phyloP scores from a whole-genome alignment of 1,140 invertebrate genomes.

The Paraescarpia echinospica region DNA sequence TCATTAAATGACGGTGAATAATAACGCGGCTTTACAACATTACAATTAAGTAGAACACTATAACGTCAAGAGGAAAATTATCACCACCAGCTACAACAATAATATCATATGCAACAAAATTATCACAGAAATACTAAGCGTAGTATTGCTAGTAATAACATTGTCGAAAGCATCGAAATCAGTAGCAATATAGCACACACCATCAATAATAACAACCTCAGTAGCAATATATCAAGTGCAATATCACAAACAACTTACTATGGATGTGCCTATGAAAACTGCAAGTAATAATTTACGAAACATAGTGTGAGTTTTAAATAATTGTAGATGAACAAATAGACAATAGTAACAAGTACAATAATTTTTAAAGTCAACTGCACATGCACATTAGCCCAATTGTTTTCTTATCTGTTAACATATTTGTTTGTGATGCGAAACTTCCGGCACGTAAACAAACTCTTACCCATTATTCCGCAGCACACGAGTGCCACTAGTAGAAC shows the following conservation, averaged over 20 bases:
- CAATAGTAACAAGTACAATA: too few relatives aligned
- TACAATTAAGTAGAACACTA: background rate
- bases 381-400: too few relatives aligned
- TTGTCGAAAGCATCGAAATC: background rate
- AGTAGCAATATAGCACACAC: background rate
- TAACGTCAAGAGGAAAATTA: background rate
- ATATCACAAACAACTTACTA: background rate
- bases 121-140: background rate
- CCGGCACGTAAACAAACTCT: background rate
- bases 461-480: background rate
- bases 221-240: background rate
- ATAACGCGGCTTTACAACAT: background rate
- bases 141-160: background rate
- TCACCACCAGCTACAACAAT: background rate
- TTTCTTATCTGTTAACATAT: too few relatives aligned
- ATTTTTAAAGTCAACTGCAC: too few relatives aligned
- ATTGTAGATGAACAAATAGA: too few relatives aligned
- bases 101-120: background rate
- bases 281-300: too few relatives aligned
- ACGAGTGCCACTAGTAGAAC: background rate
- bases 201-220: background rate
- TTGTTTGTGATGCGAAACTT: too few relatives aligned
- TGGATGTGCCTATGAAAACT: too few relatives aligned
- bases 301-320: too few relatives aligned
- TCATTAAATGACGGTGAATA: too few relatives aligned